phyloP scores from a whole-genome alignment of 2,888 invertebrate genomes.

The Phasia obesa region DNA sequence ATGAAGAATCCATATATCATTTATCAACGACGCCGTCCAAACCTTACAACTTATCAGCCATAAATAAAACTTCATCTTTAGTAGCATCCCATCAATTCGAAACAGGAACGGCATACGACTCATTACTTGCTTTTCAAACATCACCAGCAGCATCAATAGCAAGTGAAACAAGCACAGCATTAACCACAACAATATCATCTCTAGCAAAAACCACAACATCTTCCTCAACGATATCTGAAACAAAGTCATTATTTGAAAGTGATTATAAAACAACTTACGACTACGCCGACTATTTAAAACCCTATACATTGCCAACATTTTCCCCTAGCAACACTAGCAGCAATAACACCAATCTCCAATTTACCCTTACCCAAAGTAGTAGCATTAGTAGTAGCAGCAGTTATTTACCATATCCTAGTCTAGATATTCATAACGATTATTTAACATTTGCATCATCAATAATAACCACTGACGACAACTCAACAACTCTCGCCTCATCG shows the following conservation, averaged over 20 bases:
- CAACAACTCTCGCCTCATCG: conserved; percentile 1
- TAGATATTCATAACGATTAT: conserved; percentile 48
- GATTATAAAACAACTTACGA: conserved; percentile 66
- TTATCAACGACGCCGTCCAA: conserved; percentile 59
- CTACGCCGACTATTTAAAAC: conserved; percentile 75
- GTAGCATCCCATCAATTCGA: not conserved
- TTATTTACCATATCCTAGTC: conserved; percentile 52
- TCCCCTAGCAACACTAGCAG: conserved; percentile 14
- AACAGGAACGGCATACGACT: not conserved
- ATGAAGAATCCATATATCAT: conserved; percentile 19
- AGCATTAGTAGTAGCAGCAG: conserved; percentile 15
- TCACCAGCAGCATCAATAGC: not conserved
- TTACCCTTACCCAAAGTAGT: conserved; percentile 8
- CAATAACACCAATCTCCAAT: conserved; percentile 27
- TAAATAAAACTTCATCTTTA: conserved; percentile 19
- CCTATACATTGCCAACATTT: conserved; percentile 73
- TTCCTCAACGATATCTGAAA: not conserved
- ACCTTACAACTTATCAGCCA: conserved; percentile 43
- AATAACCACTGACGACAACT: not conserved
- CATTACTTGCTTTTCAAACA: not conserved
- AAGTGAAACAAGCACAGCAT: conserved; percentile 27
- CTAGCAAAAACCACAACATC: not conserved
- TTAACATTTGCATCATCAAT: conserved; percentile 57
- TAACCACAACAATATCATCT: conserved; percentile 26
- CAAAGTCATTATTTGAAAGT: not conserved